Base-by-base conservation (phyloP, 2,113 vertebrate genomes). In the Laticauda laticaudata region DNA sequence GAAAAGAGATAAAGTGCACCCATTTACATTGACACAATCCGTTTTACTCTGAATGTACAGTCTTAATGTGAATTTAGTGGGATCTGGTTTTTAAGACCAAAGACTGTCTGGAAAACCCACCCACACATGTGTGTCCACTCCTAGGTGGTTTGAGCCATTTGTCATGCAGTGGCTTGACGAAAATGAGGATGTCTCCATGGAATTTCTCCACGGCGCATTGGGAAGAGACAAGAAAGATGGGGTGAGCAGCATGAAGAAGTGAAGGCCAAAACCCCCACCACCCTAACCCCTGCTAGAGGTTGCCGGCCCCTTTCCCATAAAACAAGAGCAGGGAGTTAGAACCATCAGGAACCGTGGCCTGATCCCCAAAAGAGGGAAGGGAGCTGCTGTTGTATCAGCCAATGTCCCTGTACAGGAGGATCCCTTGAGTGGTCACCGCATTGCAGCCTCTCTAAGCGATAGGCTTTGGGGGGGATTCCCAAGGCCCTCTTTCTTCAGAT, bases 111-210 rank as follows among this genome's bases (percentile, higher is more conserved):
- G 53, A 9, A 89, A 10, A 81, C 20, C 29, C 7, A 18, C 90
- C 43, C 45, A 34, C 59, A n/a, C 4, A 3, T 88, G 0, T 81
- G 0, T 69, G 81, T 92, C 85, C 1, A 85, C 93, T 95, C 95
- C 92, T 69, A 99, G 99, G 96, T 99, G 99, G 99, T 99, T 99
- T 93, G 99, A 99, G 92, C 99, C 99, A 15, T 99, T 99, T 96
- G 99, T 99, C 92, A 99, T 99, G 95, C 99, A 99, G 96, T 99
- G 99, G 99, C 97, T 99, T 86, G 99, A 99, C 96, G 99, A 99
- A 97, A 99, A 99, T 59, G 99, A 99, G 96, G 99, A 99, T 4
- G 98, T 99, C 34, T 98, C 99, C 91, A 98, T 99, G 99, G 99
- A 99, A 94, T 99, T 99, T 95, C 98, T 99, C 88, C 98, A 99